These are phyloP conservation scores for Pseudopodoces humilis DNA, from an alignment of 2,113 vertebrate species.

Conservation along the genomic window DNA sequence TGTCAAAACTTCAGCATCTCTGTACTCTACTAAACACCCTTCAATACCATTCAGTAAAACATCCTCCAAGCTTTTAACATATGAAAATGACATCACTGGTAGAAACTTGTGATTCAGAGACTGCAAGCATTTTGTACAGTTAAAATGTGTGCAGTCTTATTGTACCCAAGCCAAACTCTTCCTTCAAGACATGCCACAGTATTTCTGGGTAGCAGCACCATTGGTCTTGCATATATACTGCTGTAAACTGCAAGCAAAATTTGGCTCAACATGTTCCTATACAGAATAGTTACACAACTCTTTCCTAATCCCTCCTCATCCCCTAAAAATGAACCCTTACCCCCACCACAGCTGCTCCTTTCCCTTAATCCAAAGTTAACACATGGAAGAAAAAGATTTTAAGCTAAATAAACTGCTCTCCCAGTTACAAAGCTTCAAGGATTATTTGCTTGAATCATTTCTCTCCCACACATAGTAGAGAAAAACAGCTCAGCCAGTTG, in stretches of 20 bases:
- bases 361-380: conserved; percentile 42
- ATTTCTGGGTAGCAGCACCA: not conserved
- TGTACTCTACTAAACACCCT: not conserved
- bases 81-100: not conserved
- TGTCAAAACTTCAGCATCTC: not conserved
- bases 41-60: not conserved
- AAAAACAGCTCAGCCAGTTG: not conserved
- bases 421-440: conserved; percentile 10
- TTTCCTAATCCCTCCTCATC: not conserved
- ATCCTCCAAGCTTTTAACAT: not conserved
- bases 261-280: not conserved
- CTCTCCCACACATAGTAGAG: not conserved
- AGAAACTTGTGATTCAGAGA: not conserved
- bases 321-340: not conserved
- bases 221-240: not conserved
- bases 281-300: not conserved
- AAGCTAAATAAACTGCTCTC: conserved; percentile 36
- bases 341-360: conserved; percentile 27
- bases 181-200: not conserved
- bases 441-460: conserved; percentile 33
- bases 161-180: not conserved
- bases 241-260: not conserved
- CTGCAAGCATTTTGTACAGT: not conserved
- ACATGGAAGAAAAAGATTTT: conserved; percentile 13
- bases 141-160: not conserved